Evolutionary conservation across 1,140 invertebrate genomes (phyloP).

Genomic region (Gryllus bimaculatus): DNA sequence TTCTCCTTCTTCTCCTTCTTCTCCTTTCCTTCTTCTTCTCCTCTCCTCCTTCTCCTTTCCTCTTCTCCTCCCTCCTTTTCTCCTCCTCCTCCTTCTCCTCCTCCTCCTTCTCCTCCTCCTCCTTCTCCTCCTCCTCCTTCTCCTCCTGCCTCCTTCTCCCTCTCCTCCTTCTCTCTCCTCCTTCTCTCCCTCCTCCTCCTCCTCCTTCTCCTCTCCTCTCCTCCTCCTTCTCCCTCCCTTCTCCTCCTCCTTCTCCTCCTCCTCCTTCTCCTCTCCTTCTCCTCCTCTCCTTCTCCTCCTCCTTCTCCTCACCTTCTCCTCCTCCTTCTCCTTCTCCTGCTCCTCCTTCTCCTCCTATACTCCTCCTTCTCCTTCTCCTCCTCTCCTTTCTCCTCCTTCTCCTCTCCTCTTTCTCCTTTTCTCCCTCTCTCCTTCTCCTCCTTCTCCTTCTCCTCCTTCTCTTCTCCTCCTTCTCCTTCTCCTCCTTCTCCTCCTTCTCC

Average conservation of each 20-base stretch:
- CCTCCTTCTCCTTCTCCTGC: constrained; percentile 7
- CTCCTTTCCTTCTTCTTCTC: no score
- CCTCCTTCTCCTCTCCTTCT: constrained; percentile 3
- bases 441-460: no score
- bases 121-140: neutral
- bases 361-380: no score
- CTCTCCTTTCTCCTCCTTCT: neutral
- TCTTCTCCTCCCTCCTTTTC: constrained; percentile 3
- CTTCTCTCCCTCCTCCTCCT: neutral
- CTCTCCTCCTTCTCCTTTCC: no score
- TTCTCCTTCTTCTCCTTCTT: no score
- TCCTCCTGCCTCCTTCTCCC: no score
- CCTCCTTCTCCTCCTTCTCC: no score
- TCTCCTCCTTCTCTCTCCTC: neutral
- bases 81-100: no score
- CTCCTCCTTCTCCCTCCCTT: neutral
- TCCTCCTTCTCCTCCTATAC: no score
- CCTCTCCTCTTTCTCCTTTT: neutral
- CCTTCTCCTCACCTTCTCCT: no score
- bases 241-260: constrained; percentile 2
- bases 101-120: constrained; percentile 3
- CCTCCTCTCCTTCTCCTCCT: constrained; percentile 1
- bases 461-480: no score
- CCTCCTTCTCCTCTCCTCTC: constrained; percentile 1
- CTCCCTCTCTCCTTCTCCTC: neutral